A percentile compares a stretch with the other conserved stretches of the same genome.
Evolutionary conservation across 2,113 vertebrate genomes (phyloP).

Genomic region (Murina feae): DNA sequence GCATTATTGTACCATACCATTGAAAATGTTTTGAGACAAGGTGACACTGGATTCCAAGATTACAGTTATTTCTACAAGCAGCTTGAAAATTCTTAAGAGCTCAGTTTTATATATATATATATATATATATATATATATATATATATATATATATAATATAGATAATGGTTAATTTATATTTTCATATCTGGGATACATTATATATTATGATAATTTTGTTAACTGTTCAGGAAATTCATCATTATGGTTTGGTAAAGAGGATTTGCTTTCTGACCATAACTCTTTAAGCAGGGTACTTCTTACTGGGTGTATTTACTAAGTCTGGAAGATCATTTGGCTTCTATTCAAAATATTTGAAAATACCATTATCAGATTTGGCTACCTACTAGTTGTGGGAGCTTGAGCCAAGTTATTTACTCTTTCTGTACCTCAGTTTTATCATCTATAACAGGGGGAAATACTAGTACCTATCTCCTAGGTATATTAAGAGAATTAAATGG

Average conservation of each 20-base stretch:
- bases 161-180: background rate
- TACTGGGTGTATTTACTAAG: slow-evolving; percentile 3
- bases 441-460: background rate
- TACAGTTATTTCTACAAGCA: slow-evolving; percentile 19
- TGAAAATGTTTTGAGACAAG: slow-evolving; percentile 42
- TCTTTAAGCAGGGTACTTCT: slow-evolving; percentile 27
- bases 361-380: background rate
- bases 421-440: slow-evolving; percentile 1
- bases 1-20: background rate
- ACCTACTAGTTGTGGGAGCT: background rate
- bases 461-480: background rate
- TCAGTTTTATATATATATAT: background rate
- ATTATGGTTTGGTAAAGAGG: background rate
- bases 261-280: background rate
- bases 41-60: background rate
- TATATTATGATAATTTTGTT: background rate
- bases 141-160: background rate
- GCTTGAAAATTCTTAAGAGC: slow-evolving; percentile 28
- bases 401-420: slow-evolving; percentile 3
- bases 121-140: background rate
- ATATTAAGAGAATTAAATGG: slow-evolving; percentile 1
- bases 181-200: background rate
- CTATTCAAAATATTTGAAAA: slow-evolving; percentile 32
- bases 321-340: slow-evolving; percentile 8
- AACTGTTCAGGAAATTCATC: background rate